Base-by-base conservation (phyloP, 2,797 vertebrate genomes). In the Eleutherodactylus coqui region DNA sequence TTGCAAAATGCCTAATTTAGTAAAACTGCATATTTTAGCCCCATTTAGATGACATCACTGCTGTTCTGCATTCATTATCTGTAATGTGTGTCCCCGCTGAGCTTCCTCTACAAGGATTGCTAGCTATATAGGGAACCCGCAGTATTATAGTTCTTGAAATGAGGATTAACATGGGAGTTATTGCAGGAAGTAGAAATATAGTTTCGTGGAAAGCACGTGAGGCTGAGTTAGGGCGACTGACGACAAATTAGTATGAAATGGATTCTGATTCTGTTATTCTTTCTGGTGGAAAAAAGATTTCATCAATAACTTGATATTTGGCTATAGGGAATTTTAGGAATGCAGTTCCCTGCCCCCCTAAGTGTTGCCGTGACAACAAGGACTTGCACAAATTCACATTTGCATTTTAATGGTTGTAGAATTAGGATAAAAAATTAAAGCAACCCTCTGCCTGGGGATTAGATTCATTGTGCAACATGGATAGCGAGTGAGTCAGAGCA, bases 391-490 rank as follows among this genome's bases (percentile, higher is more conserved):
- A 89, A 88, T 86, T 64, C 80, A 90, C 92, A 93, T 94, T 92
- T 93, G 91, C 94, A 93, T 94, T 92, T 94, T 95, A 94, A 95
- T 94, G 89, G 90, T 70, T 79, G 90, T 75, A 88, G 91, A 94
- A 94, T 93, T 93, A 93, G 93, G 92, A 92, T 89, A 89, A 89
- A 90, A 93, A 90, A 92, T 91, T 92, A 93, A 92, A 41, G 76
- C 88, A 89, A 90, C 88, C 89, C 88, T 87, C 89, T 84, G 0
- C 0, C 89, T 88, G 69, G 60, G 85, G 69, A 86, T 86, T 75
- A 80, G 17, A 81, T 73, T 75, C 24, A 76, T 75, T 29, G 72
- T 41, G 75, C 19, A 75, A 83, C 62, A 45, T 75, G 27, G 13
- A 9, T 69, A 67, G 5, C 27, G 29, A 36, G 73, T 21, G 49